Percentiles rank a stretch among this genome's conserved stretches.
Conservation (phyloP, 2,113 vertebrate species). For the Lethenteron reissneri region DNA sequence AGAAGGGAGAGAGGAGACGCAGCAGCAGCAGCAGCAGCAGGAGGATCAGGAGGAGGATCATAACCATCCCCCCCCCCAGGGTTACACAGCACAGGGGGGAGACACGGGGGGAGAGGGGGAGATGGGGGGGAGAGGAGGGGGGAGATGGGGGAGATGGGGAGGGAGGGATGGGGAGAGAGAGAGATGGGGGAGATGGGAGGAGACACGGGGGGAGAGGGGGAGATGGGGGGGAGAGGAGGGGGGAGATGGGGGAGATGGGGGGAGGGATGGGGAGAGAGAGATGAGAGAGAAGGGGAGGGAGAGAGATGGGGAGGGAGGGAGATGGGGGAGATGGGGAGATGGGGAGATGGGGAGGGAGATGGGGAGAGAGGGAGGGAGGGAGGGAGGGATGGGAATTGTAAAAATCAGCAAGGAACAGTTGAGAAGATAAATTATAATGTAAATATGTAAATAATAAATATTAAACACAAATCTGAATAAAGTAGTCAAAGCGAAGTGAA, state of each 20-base stretch:
- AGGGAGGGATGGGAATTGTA: background rate
- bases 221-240: conserved; percentile 3
- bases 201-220: background rate
- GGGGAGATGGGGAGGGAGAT: too few relatives aligned
- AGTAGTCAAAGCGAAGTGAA: too few relatives aligned
- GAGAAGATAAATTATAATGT: background rate
- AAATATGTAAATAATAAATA: background rate
- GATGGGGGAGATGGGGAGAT: too few relatives aligned
- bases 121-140: conserved; percentile 20
- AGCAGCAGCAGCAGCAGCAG: conserved; percentile 62
- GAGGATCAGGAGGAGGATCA: conserved; percentile 99
- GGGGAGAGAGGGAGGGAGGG: too few relatives aligned
- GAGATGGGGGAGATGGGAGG: conserved; percentile 17
- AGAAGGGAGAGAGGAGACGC: conserved; percentile 75
- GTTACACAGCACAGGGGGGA: conserved; percentile 58
- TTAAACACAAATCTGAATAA: background rate
- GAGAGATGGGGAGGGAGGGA: too few relatives aligned
- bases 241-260: conserved; percentile 32
- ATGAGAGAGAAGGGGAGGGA: conserved; percentile 41
- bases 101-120: conserved; percentile 26
- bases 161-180: conserved; percentile 17
- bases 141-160: background rate
- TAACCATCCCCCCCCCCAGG: conserved; percentile 55
- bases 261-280: conserved; percentile 23
- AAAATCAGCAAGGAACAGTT: background rate